Conservation (phyloP, 2,797 vertebrate species). For the Yasuhikotakia modesta region DNA sequence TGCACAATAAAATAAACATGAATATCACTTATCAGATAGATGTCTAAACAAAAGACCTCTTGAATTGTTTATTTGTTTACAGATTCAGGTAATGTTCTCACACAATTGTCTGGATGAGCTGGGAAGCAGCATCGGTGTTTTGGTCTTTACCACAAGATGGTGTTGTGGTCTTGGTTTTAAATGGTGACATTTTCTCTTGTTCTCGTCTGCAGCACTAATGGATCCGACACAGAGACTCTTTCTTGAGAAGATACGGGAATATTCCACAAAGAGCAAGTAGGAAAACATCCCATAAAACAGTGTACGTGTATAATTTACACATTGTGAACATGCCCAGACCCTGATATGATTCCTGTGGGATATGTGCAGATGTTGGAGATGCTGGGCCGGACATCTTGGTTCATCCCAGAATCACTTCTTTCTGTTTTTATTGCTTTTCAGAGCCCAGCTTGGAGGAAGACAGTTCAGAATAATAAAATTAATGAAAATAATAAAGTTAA, state of each 20-base stretch:
- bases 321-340: neutral
- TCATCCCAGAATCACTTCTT: no score
- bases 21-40: neutral
- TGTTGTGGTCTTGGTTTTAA: neutral
- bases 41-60: neutral
- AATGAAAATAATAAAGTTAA: no score
- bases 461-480: constrained; percentile 61
- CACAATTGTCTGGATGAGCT: neutral
- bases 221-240: constrained; percentile 88
- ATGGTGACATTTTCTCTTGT: no score
- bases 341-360: constrained; percentile 63
- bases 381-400: constrained; percentile 69
- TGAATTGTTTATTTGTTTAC: neutral
- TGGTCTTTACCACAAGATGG: constrained; percentile 19
- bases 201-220: constrained; percentile 64
- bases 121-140: neutral
- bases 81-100: neutral
- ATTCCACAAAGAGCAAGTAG: constrained; percentile 80
- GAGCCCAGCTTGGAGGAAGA: constrained; percentile 84
- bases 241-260: constrained; percentile 86
- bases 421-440: constrained; percentile 56
- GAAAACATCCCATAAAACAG: constrained; percentile 28
- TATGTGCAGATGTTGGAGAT: constrained; percentile 80
- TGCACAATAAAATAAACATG: neutral
- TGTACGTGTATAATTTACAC: neutral